A percentile compares a stretch with the other conserved stretches of the same genome.
phyloP scores from a whole-genome alignment of 2,797 vertebrate species.

The Neosalanx taihuensis region DNA sequence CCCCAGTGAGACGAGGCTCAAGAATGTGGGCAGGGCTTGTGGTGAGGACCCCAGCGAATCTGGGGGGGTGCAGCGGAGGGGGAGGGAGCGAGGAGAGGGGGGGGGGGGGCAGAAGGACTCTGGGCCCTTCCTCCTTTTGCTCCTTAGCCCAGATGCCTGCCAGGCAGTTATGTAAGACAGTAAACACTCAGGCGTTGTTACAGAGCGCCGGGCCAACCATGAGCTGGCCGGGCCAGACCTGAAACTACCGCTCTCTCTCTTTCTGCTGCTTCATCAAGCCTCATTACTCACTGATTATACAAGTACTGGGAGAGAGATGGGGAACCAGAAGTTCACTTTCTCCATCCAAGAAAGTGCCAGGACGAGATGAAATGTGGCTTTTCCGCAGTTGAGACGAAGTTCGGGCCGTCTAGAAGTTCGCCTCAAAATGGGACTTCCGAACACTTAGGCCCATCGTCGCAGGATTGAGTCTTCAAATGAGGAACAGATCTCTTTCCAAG shows the following conservation, averaged over 20 bases:
- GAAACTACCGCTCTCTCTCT: conserved; percentile 40
- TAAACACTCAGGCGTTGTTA: conserved; percentile 65
- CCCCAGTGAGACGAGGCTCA: conserved; percentile 47
- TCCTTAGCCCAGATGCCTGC: conserved; percentile 58
- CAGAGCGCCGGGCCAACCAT: conserved; percentile 52
- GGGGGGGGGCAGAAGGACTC: conserved; percentile 51
- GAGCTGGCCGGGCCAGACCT: conserved; percentile 32
- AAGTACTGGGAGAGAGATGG: conserved; percentile 29
- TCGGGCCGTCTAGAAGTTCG: not conserved
- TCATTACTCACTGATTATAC: conserved; percentile 39
- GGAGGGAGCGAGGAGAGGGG: conserved; percentile 52
- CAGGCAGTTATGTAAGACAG: conserved; percentile 70
- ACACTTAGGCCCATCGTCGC: not conserved
- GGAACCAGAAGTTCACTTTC: conserved; percentile 3
- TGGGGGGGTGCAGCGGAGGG: conserved; percentile 43
- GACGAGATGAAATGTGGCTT: not conserved
- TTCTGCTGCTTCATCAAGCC: conserved; percentile 39
- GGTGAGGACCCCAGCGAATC: conserved; percentile 54
- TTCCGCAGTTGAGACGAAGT: not conserved
- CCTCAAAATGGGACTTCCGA: not conserved
- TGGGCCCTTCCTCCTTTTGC: conserved; percentile 51
- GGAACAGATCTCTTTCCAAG: not conserved
- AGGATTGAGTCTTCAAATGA: not conserved
- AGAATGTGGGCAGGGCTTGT: conserved; percentile 64
- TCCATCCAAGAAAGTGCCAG: conserved; percentile 7